Conservation (phyloP, 2,888 invertebrate species). For the Stegophylla sp. region DNA sequence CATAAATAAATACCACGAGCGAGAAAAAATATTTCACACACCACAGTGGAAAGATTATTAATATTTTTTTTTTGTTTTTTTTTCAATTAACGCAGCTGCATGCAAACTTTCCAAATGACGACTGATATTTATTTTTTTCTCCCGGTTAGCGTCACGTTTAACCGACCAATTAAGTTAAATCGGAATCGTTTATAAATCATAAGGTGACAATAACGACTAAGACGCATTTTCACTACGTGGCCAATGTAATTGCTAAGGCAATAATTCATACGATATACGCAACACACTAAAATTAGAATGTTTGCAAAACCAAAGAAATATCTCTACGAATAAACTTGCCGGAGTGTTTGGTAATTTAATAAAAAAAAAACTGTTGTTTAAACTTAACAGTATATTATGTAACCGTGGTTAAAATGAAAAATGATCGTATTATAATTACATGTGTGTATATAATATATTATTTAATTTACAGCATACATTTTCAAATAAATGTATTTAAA, state of each 20-base stretch:
- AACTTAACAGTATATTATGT: too few species aligned
- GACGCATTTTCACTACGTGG: neutral
- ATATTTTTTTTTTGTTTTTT: slow-evolving; percentile 36
- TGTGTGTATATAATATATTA: too few species aligned
- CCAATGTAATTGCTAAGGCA: neutral
- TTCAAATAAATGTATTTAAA: too few species aligned
- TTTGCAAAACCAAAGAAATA: neutral
- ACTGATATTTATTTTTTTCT: slow-evolving; percentile 25
- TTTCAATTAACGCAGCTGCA: slow-evolving; percentile 45
- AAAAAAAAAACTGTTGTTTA: too few species aligned
- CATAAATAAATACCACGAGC: neutral
- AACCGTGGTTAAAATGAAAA: too few species aligned
- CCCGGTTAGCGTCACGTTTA: neutral
- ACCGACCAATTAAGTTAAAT: slow-evolving; percentile 16
- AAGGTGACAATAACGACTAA: neutral
- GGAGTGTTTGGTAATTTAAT: too few species aligned
- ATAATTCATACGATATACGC: neutral
- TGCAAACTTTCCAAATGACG: slow-evolving; percentile 11
- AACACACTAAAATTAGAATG: neutral
- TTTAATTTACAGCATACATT: too few species aligned
- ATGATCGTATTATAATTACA: too few species aligned
- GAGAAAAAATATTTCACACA: neutral
- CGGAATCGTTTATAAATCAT: slow-evolving; percentile 4
- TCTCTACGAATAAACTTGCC: too few species aligned
- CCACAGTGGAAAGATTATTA: neutral